phyloP scores from a whole-genome alignment of 2,797 vertebrate genomes.

The Cyprinodon diabolis region DNA sequence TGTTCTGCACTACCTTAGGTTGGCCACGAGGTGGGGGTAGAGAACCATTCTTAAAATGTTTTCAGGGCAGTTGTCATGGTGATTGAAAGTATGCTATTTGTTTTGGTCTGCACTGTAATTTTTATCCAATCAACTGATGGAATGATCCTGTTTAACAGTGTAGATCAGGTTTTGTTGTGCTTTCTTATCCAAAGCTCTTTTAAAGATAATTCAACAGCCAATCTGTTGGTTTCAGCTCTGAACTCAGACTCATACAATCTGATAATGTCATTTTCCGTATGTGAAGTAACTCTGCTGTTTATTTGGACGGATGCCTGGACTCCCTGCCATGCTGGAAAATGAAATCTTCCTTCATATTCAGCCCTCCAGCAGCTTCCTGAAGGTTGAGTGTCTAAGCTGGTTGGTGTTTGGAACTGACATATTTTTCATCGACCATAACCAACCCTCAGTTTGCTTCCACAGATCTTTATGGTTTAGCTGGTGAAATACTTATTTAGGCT shows the following conservation, averaged over 20 bases:
- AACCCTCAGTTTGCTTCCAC: too few species aligned
- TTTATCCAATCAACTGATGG: background rate
- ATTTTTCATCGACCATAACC: background rate
- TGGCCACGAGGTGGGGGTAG: background rate
- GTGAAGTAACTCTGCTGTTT: too few species aligned
- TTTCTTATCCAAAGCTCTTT: too few species aligned
- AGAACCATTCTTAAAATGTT: background rate
- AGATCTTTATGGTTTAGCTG: too few species aligned
- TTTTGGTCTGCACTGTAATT: background rate
- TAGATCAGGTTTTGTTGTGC: background rate
- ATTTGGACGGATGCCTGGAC: background rate
- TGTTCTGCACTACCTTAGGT: background rate
- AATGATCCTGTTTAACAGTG: background rate
- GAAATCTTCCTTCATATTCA: too few species aligned
- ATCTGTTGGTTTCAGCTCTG: too few species aligned
- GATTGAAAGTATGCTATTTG: background rate
- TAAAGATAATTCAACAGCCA: too few species aligned
- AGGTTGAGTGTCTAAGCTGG: too few species aligned
- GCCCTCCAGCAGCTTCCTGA: too few species aligned
- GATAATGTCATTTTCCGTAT: too few species aligned
- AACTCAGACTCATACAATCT: too few species aligned
- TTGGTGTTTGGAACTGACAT: background rate
- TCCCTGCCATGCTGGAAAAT: slow-evolving; percentile 49
- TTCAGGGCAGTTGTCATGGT: background rate
- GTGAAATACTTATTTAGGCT: too few species aligned